phyloP scores from a whole-genome alignment of 2,888 invertebrate species.

The Eupithecia abbreviata region DNA sequence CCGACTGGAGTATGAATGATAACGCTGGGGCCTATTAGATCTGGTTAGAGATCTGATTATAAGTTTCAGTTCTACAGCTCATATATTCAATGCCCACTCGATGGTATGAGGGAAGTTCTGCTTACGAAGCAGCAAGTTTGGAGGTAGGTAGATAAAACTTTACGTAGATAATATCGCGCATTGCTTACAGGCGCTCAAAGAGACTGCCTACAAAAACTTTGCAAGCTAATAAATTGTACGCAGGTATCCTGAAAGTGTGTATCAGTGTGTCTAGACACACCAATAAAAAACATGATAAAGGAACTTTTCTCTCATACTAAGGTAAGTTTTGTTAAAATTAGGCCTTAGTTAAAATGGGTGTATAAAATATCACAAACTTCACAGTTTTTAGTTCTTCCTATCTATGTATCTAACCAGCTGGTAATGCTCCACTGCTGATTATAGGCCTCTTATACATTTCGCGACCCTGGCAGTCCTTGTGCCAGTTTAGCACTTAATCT shows the following conservation, averaged over 20 bases:
- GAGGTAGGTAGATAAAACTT: constrained; percentile 39
- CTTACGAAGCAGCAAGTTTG: constrained; percentile 41
- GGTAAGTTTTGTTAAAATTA: too few species aligned
- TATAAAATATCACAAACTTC: too few species aligned
- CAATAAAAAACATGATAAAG: too few species aligned
- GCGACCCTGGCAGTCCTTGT: too few species aligned
- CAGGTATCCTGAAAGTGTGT: not conserved
- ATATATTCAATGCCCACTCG: not conserved
- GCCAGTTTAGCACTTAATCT: too few species aligned
- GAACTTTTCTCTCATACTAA: too few species aligned
- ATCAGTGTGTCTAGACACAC: not conserved
- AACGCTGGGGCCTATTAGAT: not conserved
- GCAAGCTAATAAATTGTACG: constrained; percentile 11
- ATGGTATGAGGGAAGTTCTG: constrained; percentile 42
- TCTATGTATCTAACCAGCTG: too few species aligned
- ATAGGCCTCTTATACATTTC: too few species aligned
- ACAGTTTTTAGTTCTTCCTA: too few species aligned
- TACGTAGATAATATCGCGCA: constrained; percentile 33
- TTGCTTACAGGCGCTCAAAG: constrained; percentile 29
- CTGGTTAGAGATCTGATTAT: not conserved
- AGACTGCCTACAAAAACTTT: constrained; percentile 21
- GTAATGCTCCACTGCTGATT: too few species aligned
- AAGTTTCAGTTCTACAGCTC: constrained; percentile 21
- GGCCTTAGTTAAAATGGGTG: too few species aligned
- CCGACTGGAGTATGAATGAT: not conserved